Base-by-base conservation (phyloP, 2,113 vertebrate genomes). In the Corythoichthys intestinalis region DNA sequence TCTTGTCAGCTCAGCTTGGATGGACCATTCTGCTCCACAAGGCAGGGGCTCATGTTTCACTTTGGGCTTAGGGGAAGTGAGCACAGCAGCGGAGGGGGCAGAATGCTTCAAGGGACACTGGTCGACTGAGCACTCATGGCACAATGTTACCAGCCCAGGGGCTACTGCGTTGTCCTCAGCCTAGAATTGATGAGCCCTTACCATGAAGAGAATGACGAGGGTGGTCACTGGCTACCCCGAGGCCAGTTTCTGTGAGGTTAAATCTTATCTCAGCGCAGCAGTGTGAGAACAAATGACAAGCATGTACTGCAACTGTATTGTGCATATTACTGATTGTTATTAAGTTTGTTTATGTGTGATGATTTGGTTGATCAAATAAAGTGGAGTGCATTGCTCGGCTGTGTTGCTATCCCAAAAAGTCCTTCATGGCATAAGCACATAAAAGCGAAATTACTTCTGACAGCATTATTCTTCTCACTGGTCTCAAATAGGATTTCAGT, bases 171-270 rank as follows among this genome's bases (percentile, higher is more conserved):
- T 76, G 85, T 63, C 84, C 86, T 87, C 82, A 75, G 80, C 85
- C 82, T 74, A 86, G 83, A 89, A 88, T 85, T 83, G 87, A 88
- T 89, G 86, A 81, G 84, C 75, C 56, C 61, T 74, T 85, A 80
- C 85, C 83, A 84, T 79, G 79, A 74, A 83, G 81, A 83, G 78
- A n/a, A 66, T 20, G 50, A 66, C 17, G 60, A 78, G 78, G 77
- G 61, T 37, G 73, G 74, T 77, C 70, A 74, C 75, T 71, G 66
- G 61, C 61, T 63, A 46, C 61, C 61, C 44, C 3, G 20, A 34
- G 61, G 61, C 44, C 44, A 47, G n/a, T 63, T 47, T 63, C 11
- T 63, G 44, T 80, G 79, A 83, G 82, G 80, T 85, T 73, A 81
- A 74, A 68, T 69, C 80, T 86, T 86, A 87, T 88, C 87, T 85